These are phyloP conservation scores for Mythimna lalbum DNA, from an alignment of 2,888 invertebrate genomes.

Conservation along the genomic window DNA sequence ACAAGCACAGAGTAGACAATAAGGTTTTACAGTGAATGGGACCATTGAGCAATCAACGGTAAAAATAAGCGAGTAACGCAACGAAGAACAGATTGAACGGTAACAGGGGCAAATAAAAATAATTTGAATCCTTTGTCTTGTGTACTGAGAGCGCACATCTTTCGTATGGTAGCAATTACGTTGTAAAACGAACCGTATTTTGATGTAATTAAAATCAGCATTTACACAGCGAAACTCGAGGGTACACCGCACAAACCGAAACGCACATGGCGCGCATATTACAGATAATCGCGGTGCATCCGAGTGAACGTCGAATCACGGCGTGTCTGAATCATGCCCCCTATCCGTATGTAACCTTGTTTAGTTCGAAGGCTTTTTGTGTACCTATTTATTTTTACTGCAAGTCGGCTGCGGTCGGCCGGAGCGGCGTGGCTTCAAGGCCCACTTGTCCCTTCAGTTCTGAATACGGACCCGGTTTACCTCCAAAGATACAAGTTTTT, in stretches of 20 bases:
- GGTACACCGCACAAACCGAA: conserved; percentile 56
- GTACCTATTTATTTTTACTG: conserved; percentile 76
- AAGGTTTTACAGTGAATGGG: conserved; percentile 72
- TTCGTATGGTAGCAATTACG: conserved; percentile 57
- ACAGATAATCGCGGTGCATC: conserved; percentile 73
- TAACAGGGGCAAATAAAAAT: conserved; percentile 66
- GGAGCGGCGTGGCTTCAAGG: conserved; percentile 77
- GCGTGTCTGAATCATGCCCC: conserved; percentile 70
- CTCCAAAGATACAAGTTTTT: conserved; percentile 80
- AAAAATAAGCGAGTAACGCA: conserved; percentile 75
- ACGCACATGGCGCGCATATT: conserved; percentile 68
- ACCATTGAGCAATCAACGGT: conserved; percentile 78
- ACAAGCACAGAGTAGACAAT: conserved; percentile 74
- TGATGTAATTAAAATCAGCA: conserved; percentile 66
- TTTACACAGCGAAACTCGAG: conserved; percentile 54
- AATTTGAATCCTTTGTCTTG: conserved; percentile 63
- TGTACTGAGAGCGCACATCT: conserved; percentile 46
- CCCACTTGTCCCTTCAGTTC: conserved; percentile 81
- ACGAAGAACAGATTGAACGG: conserved; percentile 69
- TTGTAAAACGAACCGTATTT: conserved; percentile 61
- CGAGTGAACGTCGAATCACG: conserved; percentile 74
- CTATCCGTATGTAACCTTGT: conserved; percentile 75
- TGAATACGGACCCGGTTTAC: conserved; percentile 80
- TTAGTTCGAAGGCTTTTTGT: conserved; percentile 76
- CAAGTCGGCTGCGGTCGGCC: conserved; percentile 75